Evolutionary conservation across 2,797 vertebrate genomes (phyloP).

Genomic region (Melanotaenia trifasciata): DNA sequence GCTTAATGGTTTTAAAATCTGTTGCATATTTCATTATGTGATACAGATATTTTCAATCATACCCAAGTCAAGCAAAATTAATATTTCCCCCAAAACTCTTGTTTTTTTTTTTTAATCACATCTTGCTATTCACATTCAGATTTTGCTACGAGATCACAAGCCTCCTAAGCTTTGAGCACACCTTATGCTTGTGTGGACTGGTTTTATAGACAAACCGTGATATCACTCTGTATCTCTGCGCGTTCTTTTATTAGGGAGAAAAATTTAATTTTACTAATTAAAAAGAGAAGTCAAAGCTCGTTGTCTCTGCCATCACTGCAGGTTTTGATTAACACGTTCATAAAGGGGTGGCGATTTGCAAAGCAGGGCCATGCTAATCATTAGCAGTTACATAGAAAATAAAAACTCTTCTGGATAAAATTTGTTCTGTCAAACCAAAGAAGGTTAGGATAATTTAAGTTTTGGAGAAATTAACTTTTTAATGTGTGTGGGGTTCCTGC

Average conservation of each 20-base stretch:
- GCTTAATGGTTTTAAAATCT: conserved; percentile 38
- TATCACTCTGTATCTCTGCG: conserved; percentile 41
- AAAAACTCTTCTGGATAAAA: conserved; percentile 62
- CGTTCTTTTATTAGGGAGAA: conserved; percentile 35
- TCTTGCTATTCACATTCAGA: conserved; percentile 26
- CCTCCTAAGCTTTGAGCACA: conserved; percentile 50
- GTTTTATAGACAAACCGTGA: conserved; percentile 58
- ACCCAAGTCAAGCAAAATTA: conserved; percentile 18
- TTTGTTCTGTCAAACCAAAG: conserved; percentile 83
- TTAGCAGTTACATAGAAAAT: conserved; percentile 43
- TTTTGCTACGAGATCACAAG: conserved; percentile 42
- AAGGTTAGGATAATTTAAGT: conserved; percentile 73
- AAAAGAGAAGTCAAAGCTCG: conserved; percentile 30
- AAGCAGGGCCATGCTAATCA: conserved; percentile 65
- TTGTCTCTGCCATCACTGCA: conserved; percentile 39
- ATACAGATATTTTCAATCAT: conserved; percentile 18
- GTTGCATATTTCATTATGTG: conserved; percentile 40
- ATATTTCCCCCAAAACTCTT: conserved; percentile 2
- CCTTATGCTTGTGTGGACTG: conserved; percentile 45
- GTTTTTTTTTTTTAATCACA: conserved; percentile 3
- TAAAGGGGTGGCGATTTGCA: conserved; percentile 42
- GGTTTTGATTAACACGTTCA: conserved; percentile 37
- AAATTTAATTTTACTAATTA: background rate
- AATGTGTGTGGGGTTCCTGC: conserved; percentile 57
- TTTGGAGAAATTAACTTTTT: conserved; percentile 66